These are phyloP conservation scores for Drosophila pseudotakahashii DNA, from an alignment of 2,888 invertebrate genomes.

Conservation along the genomic window DNA sequence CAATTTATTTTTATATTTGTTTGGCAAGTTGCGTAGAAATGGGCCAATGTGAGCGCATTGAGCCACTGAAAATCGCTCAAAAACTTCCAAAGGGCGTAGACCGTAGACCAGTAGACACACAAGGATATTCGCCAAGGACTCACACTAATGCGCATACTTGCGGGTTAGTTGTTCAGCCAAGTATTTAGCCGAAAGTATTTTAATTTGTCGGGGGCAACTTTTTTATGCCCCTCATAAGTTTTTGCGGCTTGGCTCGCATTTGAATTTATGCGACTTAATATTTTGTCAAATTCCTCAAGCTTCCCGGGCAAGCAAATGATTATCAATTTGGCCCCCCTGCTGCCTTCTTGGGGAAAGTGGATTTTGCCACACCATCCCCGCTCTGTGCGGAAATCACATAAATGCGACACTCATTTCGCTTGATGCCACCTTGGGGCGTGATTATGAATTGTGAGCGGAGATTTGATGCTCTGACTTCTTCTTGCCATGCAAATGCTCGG, in stretches of 20 bases:
- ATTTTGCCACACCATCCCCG: not conserved
- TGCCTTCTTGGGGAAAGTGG: slow-evolving; percentile 21
- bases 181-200: slow-evolving; percentile 59
- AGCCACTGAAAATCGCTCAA: slow-evolving; percentile 70
- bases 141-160: slow-evolving; percentile 52
- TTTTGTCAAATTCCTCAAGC: slow-evolving; percentile 22
- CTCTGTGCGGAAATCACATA: slow-evolving; percentile 5
- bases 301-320: slow-evolving; percentile 33
- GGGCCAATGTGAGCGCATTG: slow-evolving; percentile 57
- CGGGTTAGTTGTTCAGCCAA: slow-evolving; percentile 50
- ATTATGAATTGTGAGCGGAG: slow-evolving; percentile 70
- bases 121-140: slow-evolving; percentile 17
- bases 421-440: slow-evolving; percentile 72
- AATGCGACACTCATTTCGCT: slow-evolving; percentile 52
- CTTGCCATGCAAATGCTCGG: slow-evolving; percentile 61
- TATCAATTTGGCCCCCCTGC: slow-evolving; percentile 29
- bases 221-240: slow-evolving; percentile 44
- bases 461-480: slow-evolving; percentile 61
- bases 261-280: slow-evolving; percentile 43
- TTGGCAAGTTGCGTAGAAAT: slow-evolving; percentile 77
- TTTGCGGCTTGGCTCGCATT: slow-evolving; percentile 41
- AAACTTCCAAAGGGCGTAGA: slow-evolving; percentile 46
- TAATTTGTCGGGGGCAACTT: slow-evolving; percentile 48
- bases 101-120: not conserved
- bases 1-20: slow-evolving; percentile 80